Base-by-base conservation (phyloP, 1,140 invertebrate species). In the Ostrea edulis region DNA sequence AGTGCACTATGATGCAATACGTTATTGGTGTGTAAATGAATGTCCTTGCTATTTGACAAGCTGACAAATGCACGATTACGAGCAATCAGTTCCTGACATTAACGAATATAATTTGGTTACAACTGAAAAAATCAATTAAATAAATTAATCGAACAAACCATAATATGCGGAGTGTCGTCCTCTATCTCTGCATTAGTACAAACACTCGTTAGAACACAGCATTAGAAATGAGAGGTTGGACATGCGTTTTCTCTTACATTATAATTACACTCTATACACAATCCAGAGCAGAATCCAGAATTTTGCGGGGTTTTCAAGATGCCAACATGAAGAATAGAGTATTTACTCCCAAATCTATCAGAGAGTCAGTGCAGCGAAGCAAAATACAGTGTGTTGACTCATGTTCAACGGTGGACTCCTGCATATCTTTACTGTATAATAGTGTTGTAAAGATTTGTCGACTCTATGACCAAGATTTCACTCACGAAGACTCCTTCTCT, bases 351-450 rank as follows among this genome's bases (percentile, higher is more conserved):
- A 7, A 25, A 9, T 25, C 68, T 77, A 77, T 77, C 14, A 25
- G 29, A 11, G 25, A 14, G 25, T 77, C 68, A 2, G 9, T 35
- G 11, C 25, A 77, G 29, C 22, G 68, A 35, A 77, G 68, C 25
- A 77, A 77, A 77, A 77, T 77, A 44, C 68, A 77, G 25, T 77
- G 68, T 77, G 68, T 77, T 2, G 68, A 77, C 25, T 22, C 68
- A 25, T 77, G 68, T 77, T 77, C 68, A 17, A 77, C 35, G 68
- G 68, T 77, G 25, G 25, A 29, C 4, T 14, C 22, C 12, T 77
- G 68, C 25, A 22, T 29, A 1, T 77, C 68, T 0, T 77, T 77
- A 29, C 25, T 77, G 7, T 77, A 77, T 77, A 77, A 77, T 35
- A 77, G 68, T 29, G 25, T 77, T 35, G 12, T 14, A 25, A 22